A percentile compares a stretch with the other conserved stretches of the same genome.
Conservation (phyloP, 2,888 invertebrate genomes). For the Scaptomyza tumidula region DNA sequence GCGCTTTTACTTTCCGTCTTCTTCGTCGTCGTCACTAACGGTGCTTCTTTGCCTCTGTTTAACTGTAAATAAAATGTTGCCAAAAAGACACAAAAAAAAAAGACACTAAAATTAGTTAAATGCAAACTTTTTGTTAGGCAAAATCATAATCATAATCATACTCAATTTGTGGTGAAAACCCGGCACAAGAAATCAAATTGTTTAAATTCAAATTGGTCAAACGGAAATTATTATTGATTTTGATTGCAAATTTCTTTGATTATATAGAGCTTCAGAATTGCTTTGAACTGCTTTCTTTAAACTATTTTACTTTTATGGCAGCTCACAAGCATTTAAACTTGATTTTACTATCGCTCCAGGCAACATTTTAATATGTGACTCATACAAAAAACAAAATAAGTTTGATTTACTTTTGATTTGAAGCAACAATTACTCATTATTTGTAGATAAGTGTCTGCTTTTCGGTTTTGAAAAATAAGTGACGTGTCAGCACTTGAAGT, state of each 20-base stretch:
- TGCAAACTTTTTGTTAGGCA: conserved; percentile 37
- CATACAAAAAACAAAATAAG: conserved; percentile 5
- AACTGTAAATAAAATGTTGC: conserved; percentile 48
- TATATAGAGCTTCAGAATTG: conserved; percentile 27
- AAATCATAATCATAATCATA: conserved; percentile 37
- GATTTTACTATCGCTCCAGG: conserved; percentile 9
- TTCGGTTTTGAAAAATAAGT: conserved; percentile 3
- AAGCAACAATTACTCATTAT: conserved; percentile 31
- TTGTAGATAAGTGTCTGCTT: background rate
- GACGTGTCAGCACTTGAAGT: conserved; percentile 5
- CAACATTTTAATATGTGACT: conserved; percentile 26
- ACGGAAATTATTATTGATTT: conserved; percentile 15
- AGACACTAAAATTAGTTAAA: conserved; percentile 46
- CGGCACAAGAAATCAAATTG: conserved; percentile 16
- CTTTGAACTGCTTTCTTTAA: conserved; percentile 45
- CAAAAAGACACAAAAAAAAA: conserved; percentile 8
- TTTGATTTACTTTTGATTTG: conserved; percentile 10
- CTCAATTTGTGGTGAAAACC: conserved; percentile 50
- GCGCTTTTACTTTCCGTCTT: conserved; percentile 71
- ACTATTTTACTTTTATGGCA: conserved; percentile 24
- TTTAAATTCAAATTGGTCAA: conserved; percentile 22
- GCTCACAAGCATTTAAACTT: background rate
- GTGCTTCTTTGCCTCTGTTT: conserved; percentile 44
- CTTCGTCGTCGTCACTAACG: conserved; percentile 44
- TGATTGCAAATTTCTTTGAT: conserved; percentile 17